Conservation (phyloP, 2,113 vertebrate species). For the Prunella himalayana region DNA sequence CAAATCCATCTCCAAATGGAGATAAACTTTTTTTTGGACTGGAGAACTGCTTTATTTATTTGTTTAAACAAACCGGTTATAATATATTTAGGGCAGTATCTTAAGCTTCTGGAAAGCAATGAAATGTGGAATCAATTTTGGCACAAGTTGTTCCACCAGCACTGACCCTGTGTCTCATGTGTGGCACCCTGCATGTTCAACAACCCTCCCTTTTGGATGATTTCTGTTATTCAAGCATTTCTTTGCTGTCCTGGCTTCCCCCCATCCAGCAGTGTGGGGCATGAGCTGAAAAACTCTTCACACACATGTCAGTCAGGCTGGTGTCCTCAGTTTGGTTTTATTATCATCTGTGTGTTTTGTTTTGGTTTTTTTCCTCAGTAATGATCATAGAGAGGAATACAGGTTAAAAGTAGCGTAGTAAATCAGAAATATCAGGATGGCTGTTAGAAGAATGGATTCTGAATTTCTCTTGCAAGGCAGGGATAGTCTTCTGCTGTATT, state of each 20-base stretch:
- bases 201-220: neutral
- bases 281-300: neutral
- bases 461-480: neutral
- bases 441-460: neutral
- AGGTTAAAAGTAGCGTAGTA: neutral
- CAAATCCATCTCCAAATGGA: neutral
- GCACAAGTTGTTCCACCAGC: neutral
- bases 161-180: neutral
- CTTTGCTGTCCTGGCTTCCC: neutral
- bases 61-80: neutral
- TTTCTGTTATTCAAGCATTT: neutral
- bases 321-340: neutral
- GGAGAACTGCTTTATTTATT: neutral
- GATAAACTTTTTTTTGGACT: neutral
- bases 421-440: neutral
- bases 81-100: neutral
- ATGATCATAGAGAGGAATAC: neutral
- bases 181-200: neutral
- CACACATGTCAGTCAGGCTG: accelerated
- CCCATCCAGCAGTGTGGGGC: neutral
- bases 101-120: neutral
- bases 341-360: neutral
- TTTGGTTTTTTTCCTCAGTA: neutral
- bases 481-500: neutral
- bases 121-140: neutral